These are phyloP conservation scores for Scaptomyza montana DNA, from an alignment of 1,140 invertebrate genomes.

Conservation along the genomic window DNA sequence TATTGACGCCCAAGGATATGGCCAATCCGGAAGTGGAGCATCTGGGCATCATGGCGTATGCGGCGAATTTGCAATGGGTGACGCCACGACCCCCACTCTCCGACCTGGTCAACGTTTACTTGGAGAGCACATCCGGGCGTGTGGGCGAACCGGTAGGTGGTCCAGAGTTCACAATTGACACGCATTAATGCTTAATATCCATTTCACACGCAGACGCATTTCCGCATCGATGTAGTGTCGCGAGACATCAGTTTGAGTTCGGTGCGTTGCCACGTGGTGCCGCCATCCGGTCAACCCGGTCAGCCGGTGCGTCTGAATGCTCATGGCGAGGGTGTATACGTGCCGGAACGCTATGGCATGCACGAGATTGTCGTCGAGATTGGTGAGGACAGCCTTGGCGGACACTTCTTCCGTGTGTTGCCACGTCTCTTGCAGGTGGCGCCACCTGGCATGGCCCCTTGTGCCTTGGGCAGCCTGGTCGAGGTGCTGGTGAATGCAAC, in stretches of 20 bases:
- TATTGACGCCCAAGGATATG: conserved; percentile 96
- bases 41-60: conserved; percentile 97
- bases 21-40: conserved; percentile 97
- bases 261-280: conserved; percentile 92
- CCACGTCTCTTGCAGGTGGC: conserved; percentile 93
- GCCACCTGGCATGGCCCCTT: conserved; percentile 96
- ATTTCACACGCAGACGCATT: conserved; percentile 88
- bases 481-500: conserved; percentile 97
- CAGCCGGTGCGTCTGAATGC: conserved; percentile 87
- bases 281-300: conserved; percentile 87
- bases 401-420: conserved; percentile 93
- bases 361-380: conserved; percentile 90
- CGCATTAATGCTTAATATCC: conserved; percentile 66
- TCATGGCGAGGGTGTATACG: conserved; percentile 91
- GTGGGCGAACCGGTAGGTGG: conserved; percentile 91
- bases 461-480: conserved; percentile 95
- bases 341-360: conserved; percentile 95
- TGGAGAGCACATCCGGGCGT: conserved; percentile 91
- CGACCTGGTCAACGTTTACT: conserved; percentile 89
- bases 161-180: not conserved
- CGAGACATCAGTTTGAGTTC: conserved; percentile 91
- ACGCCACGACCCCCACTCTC: conserved; percentile 91
- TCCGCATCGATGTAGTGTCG: conserved; percentile 91
- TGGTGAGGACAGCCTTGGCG: conserved; percentile 86
- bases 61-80: conserved; percentile 94